phyloP scores from a whole-genome alignment of 2,888 invertebrate genomes.

The Coleophora flavipennella region DNA sequence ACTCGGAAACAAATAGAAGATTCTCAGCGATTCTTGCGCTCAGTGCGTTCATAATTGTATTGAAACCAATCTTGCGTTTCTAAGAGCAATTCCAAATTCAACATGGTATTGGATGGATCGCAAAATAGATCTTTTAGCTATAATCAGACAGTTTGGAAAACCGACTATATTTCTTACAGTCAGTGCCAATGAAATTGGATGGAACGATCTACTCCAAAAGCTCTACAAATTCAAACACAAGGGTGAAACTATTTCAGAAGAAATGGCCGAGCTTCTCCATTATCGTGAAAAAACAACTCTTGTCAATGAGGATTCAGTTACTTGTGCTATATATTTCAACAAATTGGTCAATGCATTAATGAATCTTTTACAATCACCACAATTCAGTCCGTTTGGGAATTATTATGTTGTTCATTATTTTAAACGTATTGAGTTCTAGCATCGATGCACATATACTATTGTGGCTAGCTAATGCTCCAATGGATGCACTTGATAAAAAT shows the following conservation, averaged over 20 bases:
- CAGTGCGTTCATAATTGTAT: conserved; percentile 27
- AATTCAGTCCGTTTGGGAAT: conserved; percentile 26
- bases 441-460: conserved; percentile 29
- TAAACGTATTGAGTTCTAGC: conserved; percentile 29
- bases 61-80: conserved; percentile 33
- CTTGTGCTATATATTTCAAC: conserved; percentile 30
- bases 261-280: conserved; percentile 14
- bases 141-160: conserved; percentile 37
- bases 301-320: conserved; percentile 28
- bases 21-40: conserved; percentile 23
- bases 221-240: conserved; percentile 28
- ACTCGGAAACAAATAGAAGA: conserved; percentile 26
- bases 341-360: conserved; percentile 29
- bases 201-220: conserved; percentile 26
- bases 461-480: conserved; percentile 34
- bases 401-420: conserved; percentile 29
- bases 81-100: conserved; percentile 35
- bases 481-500: conserved; percentile 17
- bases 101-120: conserved; percentile 32
- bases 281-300: conserved; percentile 18
- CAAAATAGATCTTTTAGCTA: conserved; percentile 40
- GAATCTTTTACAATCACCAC: conserved; percentile 23
- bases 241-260: conserved; percentile 18
- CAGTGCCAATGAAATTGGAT: conserved; percentile 39
- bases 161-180: conserved; percentile 40